Evolutionary conservation across 2,888 invertebrate genomes (phyloP).

Genomic region (Acronicta alni): DNA sequence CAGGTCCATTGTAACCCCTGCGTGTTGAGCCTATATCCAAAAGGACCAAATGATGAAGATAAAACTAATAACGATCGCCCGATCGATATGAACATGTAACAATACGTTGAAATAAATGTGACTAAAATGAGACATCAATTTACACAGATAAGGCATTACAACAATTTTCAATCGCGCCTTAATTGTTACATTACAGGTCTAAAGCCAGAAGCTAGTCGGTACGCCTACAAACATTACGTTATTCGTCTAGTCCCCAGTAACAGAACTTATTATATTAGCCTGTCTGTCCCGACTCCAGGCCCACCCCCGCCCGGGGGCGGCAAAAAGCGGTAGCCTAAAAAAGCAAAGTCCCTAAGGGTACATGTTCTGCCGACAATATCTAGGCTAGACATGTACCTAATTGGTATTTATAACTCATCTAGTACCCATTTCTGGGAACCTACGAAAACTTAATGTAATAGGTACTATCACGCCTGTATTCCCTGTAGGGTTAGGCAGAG

Average conservation of each 20-base stretch:
- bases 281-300: conserved; percentile 28
- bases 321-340: conserved; percentile 44
- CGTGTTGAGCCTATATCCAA: too few species aligned
- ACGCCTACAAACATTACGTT: conserved; percentile 44
- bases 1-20: too few species aligned
- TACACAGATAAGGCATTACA: background rate
- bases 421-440: conserved; percentile 19
- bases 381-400: conserved; percentile 52
- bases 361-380: conserved; percentile 43
- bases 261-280: conserved; percentile 56
- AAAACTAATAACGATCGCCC: too few species aligned
- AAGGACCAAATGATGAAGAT: too few species aligned
- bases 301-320: conserved; percentile 22
- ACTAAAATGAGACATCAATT: background rate
- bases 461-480: background rate
- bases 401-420: conserved; percentile 54
- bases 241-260: conserved; percentile 42
- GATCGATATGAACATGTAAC: background rate
- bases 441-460: background rate
- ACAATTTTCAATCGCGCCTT: conserved; percentile 4
- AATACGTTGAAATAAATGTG: background rate
- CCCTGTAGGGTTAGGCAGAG: background rate
- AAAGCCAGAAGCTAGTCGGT: conserved; percentile 16
- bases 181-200: conserved; percentile 2
- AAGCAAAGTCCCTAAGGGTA: conserved; percentile 40